These are phyloP conservation scores for Micoletzkya japonica DNA, from an alignment of 2,888 invertebrate genomes.

Conservation along the genomic window DNA sequence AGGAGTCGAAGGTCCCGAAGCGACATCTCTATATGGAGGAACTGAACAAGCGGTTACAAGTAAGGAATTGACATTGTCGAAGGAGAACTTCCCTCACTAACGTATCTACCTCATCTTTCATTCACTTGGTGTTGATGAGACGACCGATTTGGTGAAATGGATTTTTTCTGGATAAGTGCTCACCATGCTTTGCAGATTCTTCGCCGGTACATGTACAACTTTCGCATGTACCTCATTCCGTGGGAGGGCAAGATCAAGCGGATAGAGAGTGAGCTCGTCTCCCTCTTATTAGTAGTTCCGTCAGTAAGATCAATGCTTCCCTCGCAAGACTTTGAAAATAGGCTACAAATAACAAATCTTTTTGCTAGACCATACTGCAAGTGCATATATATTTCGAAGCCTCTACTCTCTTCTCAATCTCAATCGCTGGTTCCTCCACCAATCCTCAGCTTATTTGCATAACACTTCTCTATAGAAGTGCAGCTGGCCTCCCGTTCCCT, in stretches of 20 bases:
- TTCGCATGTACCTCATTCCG: conserved; percentile 83
- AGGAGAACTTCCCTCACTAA: conserved; percentile 22
- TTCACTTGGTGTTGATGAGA: not conserved
- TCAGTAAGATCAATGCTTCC: no score
- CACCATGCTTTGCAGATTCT: conserved; percentile 66
- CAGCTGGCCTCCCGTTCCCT: no score
- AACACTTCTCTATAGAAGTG: no score
- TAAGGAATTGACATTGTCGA: not conserved
- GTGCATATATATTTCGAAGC: no score
- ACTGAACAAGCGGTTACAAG: conserved; percentile 51
- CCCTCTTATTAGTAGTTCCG: not conserved
- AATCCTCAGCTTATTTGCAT: no score
- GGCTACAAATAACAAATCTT: no score
- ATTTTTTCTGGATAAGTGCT: conserved; percentile 23
- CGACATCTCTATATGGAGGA: conserved; percentile 65
- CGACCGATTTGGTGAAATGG: not conserved
- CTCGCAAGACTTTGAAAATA: no score
- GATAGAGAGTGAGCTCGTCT: conserved; percentile 78
- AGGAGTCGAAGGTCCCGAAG: conserved; percentile 64
- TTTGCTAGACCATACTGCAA: no score
- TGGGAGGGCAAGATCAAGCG: conserved; percentile 95
- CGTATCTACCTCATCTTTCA: conserved; percentile 64
- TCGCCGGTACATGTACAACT: conserved; percentile 79
- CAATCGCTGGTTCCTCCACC: no score
- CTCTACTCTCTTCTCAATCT: no score